A percentile compares a stretch with the other conserved stretches of the same genome.
These are phyloP conservation scores for Temnothorax rugatulus DNA, from an alignment of 2,888 invertebrate species.

Conservation along the genomic window DNA sequence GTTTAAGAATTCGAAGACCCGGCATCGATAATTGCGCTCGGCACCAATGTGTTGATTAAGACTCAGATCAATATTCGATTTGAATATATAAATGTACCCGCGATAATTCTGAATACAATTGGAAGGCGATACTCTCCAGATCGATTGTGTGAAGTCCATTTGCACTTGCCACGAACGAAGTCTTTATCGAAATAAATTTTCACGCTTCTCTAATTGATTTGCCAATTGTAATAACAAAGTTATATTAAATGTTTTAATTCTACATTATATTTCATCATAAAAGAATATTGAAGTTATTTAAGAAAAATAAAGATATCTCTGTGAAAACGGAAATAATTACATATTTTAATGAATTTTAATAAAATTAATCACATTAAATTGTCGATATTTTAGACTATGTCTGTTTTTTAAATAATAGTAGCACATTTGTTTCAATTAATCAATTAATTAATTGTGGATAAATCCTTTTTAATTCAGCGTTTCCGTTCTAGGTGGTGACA, in stretches of 20 bases:
- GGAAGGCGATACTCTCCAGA: conserved; percentile 11
- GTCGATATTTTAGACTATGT: not conserved
- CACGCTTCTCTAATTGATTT: conserved; percentile 1
- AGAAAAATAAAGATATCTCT: conserved; percentile 13
- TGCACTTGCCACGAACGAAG: not conserved
- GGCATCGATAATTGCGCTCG: not conserved
- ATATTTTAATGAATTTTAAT: not conserved
- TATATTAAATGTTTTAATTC: conserved; percentile 7
- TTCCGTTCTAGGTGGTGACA: conserved; percentile 27
- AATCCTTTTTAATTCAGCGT: not conserved
- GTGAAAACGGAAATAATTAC: not conserved
- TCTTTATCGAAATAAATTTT: conserved; percentile 34
- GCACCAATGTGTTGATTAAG: conserved; percentile 25
- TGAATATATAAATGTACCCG: conserved; percentile 30
- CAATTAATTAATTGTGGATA: not conserved
- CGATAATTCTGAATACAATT: conserved; percentile 18
- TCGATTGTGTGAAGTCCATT: conserved; percentile 1
- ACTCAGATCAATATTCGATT: conserved; percentile 24
- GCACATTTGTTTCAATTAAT: conserved; percentile 6
- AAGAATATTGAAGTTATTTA: not conserved
- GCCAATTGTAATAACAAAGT: conserved; percentile 17
- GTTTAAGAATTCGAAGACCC: conserved; percentile 1
- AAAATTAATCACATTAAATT: not conserved
- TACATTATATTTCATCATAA: not conserved
- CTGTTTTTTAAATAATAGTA: not conserved